phyloP scores from a whole-genome alignment of 2,888 invertebrate species.

The Sarcophaga carnaria region DNA sequence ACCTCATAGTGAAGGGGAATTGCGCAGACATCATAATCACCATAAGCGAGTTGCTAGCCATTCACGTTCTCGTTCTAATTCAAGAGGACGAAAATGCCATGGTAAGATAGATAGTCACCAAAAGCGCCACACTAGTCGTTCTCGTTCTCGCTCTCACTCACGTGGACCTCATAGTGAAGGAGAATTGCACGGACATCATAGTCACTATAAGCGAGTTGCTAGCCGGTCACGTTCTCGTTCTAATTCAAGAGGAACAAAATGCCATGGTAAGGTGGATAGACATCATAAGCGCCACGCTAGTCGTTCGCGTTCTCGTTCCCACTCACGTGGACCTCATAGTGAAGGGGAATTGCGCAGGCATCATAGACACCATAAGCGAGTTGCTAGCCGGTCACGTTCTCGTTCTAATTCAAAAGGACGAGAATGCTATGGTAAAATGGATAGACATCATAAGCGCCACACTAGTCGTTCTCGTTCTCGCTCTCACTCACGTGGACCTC shows the following conservation, averaged over 20 bases:
- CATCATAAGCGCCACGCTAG: constrained; percentile 30
- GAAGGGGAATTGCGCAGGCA: background rate
- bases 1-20: background rate
- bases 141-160: constrained; percentile 16
- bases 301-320: constrained; percentile 28
- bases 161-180: no score
- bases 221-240: constrained; percentile 32
- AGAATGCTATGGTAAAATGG: background rate
- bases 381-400: constrained; percentile 35
- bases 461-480: constrained; percentile 33
- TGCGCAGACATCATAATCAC: background rate
- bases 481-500: constrained; percentile 27
- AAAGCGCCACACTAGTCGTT: constrained; percentile 33
- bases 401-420: constrained; percentile 8
- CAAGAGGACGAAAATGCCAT: constrained; percentile 8
- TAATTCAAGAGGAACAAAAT: constrained; percentile 11
- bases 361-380: background rate
- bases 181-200: constrained; percentile 15
- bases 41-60: constrained; percentile 6
- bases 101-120: background rate
- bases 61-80: constrained; percentile 6
- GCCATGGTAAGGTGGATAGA: background rate
- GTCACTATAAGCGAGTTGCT: background rate
- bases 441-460: constrained; percentile 14
- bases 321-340: background rate